Percentiles rank a stretch among this genome's conserved stretches.
Evolutionary conservation across 2,113 vertebrate genomes (phyloP).

Genomic region (human): GRCh38 chr3:123001-123500

Average conservation of each 20-base stretch:
- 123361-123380: not conserved
- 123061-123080: not conserved
- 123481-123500: not conserved
- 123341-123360: not conserved
- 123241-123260: not conserved
- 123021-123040: not conserved
- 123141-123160: not conserved
- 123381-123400: not conserved
- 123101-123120: conserved; percentile 34
- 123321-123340: not conserved
- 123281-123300: not conserved
- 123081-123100: not conserved
- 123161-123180: not conserved
- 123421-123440: not conserved
- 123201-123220: not conserved
- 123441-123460: not conserved
- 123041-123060: not conserved
- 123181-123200: conserved; percentile 18
- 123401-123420: not conserved
- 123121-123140: not conserved
- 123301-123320: not conserved
- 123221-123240: conserved; percentile 5
- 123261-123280: not conserved
- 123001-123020: not conserved
- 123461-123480: not conserved